Evolutionary conservation across 1,140 invertebrate species (phyloP).

Genomic region (Drosophila azteca): DNA sequence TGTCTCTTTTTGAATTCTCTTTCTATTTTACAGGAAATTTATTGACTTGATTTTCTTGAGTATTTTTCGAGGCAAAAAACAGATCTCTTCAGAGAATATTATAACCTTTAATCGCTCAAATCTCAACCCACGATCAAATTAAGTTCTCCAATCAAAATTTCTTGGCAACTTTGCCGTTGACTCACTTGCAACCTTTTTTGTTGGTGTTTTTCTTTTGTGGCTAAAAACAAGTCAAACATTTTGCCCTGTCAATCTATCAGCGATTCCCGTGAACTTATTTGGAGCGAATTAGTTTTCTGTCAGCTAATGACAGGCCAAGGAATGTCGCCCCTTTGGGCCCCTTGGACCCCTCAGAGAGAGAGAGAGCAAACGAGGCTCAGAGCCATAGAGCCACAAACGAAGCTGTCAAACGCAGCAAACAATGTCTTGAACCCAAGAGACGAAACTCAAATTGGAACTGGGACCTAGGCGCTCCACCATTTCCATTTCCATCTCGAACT

Average conservation of each 20-base stretch:
- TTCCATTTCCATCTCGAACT: constrained; percentile 8
- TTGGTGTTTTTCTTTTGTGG: neutral
- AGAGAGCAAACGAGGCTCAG: neutral
- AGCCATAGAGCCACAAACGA: neutral
- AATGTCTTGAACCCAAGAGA: constrained; percentile 34
- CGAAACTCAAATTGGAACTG: neutral
- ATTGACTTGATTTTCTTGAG: too few species aligned
- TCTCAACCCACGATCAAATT: neutral
- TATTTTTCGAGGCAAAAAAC: too few species aligned
- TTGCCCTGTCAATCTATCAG: constrained; percentile 42
- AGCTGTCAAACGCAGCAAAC: constrained; percentile 21
- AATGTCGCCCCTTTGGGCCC: constrained; percentile 16
- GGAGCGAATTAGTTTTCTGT: constrained; percentile 51
- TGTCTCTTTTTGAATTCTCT: too few species aligned
- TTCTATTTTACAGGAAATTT: too few species aligned
- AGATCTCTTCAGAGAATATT: too few species aligned
- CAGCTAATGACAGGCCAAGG: constrained; percentile 42
- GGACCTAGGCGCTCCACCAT: neutral
- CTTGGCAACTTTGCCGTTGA: constrained; percentile 1
- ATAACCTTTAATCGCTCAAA: neutral
- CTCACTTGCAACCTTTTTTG: constrained; percentile 18
- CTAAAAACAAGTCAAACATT: constrained; percentile 23
- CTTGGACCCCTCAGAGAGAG: neutral
- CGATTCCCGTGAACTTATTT: constrained; percentile 53
- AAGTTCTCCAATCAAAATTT: constrained; percentile 4